A percentile compares a stretch with the other conserved stretches of the same genome.
Conservation (phyloP, 2,888 invertebrate genomes). For the Tetheella fluctuosa region DNA sequence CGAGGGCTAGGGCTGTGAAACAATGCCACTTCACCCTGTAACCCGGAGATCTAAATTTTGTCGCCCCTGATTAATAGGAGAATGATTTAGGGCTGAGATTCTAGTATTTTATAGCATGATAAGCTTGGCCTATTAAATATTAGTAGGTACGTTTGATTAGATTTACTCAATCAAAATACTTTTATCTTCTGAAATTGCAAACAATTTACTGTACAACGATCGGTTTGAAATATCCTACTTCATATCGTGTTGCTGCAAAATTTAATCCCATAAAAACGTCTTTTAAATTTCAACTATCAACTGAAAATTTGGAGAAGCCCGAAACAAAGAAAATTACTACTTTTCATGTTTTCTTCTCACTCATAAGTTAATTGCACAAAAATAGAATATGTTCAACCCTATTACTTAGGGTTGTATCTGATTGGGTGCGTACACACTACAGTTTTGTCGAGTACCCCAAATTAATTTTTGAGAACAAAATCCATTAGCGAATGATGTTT, state of each 20-base stretch:
- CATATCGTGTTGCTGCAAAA: too few species aligned
- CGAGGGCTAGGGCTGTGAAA: constrained; percentile 68
- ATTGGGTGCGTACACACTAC: constrained; percentile 75
- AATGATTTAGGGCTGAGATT: constrained; percentile 44
- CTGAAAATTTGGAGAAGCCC: neutral
- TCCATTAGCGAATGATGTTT: constrained; percentile 80
- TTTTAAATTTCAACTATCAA: too few species aligned
- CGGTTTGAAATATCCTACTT: too few species aligned
- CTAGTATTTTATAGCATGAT: constrained; percentile 7
- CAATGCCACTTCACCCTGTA: constrained; percentile 78
- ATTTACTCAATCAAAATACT: neutral
- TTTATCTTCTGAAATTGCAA: too few species aligned
- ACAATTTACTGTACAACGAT: too few species aligned
- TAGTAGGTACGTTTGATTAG: neutral
- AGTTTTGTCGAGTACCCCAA: constrained; percentile 79
- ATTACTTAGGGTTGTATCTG: constrained; percentile 52
- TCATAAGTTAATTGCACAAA: neutral
- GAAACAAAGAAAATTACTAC: neutral
- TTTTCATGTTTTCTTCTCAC: neutral
- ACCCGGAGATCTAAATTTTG: constrained; percentile 71
- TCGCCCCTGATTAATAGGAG: constrained; percentile 62
- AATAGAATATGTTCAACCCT: constrained; percentile 35
- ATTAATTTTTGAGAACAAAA: constrained; percentile 83
- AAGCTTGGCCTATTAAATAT: neutral
- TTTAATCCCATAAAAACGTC: neutral